phyloP scores from a whole-genome alignment of 1,140 invertebrate species.

The Mycetomoellerius zeteki region DNA sequence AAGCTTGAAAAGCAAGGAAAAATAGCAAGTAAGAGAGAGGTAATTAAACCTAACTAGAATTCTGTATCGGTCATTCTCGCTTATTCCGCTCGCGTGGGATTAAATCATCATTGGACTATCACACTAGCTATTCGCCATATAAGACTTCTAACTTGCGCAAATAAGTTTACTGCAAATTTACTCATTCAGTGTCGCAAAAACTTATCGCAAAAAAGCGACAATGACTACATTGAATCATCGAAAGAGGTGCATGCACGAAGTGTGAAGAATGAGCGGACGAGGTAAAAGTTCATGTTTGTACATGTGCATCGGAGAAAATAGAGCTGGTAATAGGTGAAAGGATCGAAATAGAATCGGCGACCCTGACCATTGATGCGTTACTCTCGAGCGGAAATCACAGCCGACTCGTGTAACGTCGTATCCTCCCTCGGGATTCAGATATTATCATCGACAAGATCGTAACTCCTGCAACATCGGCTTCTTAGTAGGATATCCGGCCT shows the following conservation, averaged over 20 bases:
- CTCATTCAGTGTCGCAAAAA: neutral
- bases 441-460: slow-evolving; percentile 58
- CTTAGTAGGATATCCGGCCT: slow-evolving; percentile 44
- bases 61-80: slow-evolving; percentile 31
- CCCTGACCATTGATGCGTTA: slow-evolving; percentile 46
- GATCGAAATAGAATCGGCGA: slow-evolving; percentile 26
- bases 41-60: slow-evolving; percentile 34
- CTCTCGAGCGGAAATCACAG: slow-evolving; percentile 43
- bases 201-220: neutral
- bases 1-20: slow-evolving; percentile 26
- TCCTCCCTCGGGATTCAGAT: slow-evolving; percentile 16
- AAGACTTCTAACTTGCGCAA: neutral
- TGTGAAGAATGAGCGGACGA: neutral
- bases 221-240: too few relatives aligned
- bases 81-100: slow-evolving; percentile 6
- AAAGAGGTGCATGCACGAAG: neutral
- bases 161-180: neutral
- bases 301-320: neutral
- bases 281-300: neutral
- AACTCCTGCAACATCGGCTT: slow-evolving; percentile 46
- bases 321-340: neutral
- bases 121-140: neutral
- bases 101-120: slow-evolving; percentile 10
- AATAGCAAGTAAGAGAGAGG: slow-evolving; percentile 1
- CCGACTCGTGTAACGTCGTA: neutral